Evolutionary conservation across 2,888 invertebrate genomes (phyloP), one percentile per base, ranked within the genome.

Genomic region (Chrysolina oricalcia): DNA sequence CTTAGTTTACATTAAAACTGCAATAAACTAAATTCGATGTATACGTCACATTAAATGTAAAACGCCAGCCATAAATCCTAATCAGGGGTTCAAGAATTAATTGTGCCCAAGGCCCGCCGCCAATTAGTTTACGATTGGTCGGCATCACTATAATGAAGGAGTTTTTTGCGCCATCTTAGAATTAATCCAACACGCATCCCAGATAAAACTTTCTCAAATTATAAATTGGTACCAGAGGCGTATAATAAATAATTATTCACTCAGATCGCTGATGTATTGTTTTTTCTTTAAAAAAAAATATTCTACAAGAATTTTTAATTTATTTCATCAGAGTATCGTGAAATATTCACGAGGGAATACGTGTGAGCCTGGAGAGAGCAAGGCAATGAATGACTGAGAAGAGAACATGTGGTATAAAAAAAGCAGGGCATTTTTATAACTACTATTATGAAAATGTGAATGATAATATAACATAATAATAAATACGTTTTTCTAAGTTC

Each of bases 41-140:
- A 82, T 83, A 81, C 80, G 81, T 82, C 82, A 81, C 81, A 80
- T 83, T 81, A 71, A 75, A 77, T 75, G 67, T 68, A 64, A 68
- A 75, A 77, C 65, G 64, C 67, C 73, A 48, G 53, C 73, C 70
- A 71, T 77, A 77, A 77, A 77, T 77, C 48, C 75, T 77, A 77
- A 77, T 77, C 77, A 77, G 75, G 74, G 53, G 64, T 72, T 72
- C 50, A 63, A 72, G 67, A 72, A 77, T 70, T 59, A 46, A 72
- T 68, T 56, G 64, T 13, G 56, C 78, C 67, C 74, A 40, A 72
- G 76, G 79, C 71, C 41, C 69, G 72, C 68, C 75, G 74, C 80
- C 81, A 81, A 81, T 81, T 80, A 81, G 79, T 78, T 74, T 74
- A 78, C 80, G 70, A 80, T 81, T 80, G 75, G 81, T 77, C 80